phyloP scores from a whole-genome alignment of 2,888 invertebrate species.

The Drosophila fungiperda region DNA sequence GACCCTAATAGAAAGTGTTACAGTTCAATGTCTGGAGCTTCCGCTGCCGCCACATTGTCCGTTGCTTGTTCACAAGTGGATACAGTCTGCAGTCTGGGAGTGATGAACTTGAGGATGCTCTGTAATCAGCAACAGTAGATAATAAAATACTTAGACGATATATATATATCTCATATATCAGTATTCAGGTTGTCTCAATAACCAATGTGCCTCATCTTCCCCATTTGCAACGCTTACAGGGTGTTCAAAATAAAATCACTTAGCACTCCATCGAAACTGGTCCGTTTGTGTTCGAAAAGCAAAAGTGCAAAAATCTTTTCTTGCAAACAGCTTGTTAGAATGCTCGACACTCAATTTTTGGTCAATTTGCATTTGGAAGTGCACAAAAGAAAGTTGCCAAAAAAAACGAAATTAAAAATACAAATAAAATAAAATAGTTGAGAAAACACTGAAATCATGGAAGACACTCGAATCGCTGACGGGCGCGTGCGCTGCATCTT shows the following conservation, averaged over 20 bases:
- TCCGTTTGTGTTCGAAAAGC: slow-evolving; percentile 53
- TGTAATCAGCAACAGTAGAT: background rate
- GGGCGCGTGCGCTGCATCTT: slow-evolving; percentile 77
- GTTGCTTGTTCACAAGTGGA: slow-evolving; percentile 15
- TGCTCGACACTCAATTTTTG: slow-evolving; percentile 52
- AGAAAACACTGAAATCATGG: slow-evolving; percentile 52
- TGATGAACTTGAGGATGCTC: slow-evolving; percentile 10
- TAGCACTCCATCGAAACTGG: background rate
- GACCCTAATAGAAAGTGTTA: slow-evolving; percentile 80
- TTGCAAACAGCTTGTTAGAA: slow-evolving; percentile 59
- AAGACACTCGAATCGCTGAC: slow-evolving; percentile 42
- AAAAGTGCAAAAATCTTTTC: slow-evolving; percentile 60
- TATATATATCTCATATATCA: background rate
- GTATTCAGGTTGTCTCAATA: background rate
- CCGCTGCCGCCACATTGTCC: slow-evolving; percentile 34
- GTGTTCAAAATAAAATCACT: slow-evolving; percentile 49
- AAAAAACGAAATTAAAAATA: slow-evolving; percentile 19
- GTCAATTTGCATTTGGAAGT: slow-evolving; percentile 72
- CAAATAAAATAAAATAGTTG: slow-evolving; percentile 12
- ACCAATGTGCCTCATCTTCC: background rate
- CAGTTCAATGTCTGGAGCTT: slow-evolving; percentile 78
- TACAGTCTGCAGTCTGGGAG: background rate
- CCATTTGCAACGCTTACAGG: background rate
- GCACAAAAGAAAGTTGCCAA: slow-evolving; percentile 74
- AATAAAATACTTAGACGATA: background rate